A percentile compares a stretch with the other conserved stretches of the same genome.
phyloP scores from a whole-genome alignment of 2,113 vertebrate genomes.

The Nibea coibor region DNA sequence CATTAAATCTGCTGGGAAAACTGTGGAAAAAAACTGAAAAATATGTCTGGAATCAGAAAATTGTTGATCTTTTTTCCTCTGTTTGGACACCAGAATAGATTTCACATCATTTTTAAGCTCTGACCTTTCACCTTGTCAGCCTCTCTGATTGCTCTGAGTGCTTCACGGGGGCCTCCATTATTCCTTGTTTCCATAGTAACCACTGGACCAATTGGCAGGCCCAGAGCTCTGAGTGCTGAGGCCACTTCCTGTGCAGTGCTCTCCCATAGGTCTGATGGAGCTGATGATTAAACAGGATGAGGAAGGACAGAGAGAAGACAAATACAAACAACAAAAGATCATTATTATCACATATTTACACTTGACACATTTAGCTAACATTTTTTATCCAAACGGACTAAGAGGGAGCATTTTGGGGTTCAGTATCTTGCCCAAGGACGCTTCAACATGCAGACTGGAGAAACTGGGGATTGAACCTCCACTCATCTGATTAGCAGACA shows the following conservation, averaged over 20 bases:
- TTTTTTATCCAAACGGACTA: too few species aligned
- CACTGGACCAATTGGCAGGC: slow-evolving; percentile 84
- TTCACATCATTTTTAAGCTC: background rate
- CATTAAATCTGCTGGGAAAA: background rate
- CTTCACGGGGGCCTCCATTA: slow-evolving; percentile 61
- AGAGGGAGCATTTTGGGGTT: too few species aligned
- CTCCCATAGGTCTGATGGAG: slow-evolving; percentile 84
- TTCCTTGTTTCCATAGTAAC: slow-evolving; percentile 75
- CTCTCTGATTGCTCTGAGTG: slow-evolving; percentile 75
- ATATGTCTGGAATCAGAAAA: too few species aligned
- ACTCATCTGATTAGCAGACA: too few species aligned
- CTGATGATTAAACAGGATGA: slow-evolving; percentile 31
- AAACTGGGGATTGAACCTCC: too few species aligned
- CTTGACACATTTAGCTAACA: too few species aligned
- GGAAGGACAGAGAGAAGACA: fast-evolving
- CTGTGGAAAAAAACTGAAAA: too few species aligned
- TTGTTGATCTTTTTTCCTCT: too few species aligned
- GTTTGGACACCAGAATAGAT: background rate
- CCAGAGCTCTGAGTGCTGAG: slow-evolving; percentile 76
- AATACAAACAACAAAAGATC: too few species aligned
- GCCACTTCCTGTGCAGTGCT: slow-evolving; percentile 84
- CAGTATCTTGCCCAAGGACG: too few species aligned
- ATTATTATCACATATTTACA: too few species aligned
- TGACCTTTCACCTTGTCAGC: slow-evolving; percentile 85
- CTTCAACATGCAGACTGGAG: too few species aligned